Percentiles rank a stretch among this genome's conserved stretches.
Conservation (phyloP, 2,888 invertebrate species). For the Phaonia tiefii region DNA sequence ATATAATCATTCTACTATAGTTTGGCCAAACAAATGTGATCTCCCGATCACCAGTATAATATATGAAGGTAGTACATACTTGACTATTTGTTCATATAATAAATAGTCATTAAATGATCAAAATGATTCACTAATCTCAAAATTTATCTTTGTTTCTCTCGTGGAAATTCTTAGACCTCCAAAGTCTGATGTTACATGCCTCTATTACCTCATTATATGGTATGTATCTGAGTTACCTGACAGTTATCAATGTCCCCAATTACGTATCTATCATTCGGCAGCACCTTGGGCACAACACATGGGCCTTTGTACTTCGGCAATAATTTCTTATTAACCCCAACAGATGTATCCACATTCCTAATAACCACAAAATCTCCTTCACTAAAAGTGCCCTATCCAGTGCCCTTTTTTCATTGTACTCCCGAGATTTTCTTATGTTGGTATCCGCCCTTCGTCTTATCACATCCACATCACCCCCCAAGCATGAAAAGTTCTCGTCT, state of each 20-base stretch:
- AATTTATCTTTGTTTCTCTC: too few relatives aligned
- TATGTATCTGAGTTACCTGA: conserved; percentile 25
- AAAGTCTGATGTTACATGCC: conserved; percentile 6
- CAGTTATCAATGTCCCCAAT: conserved; percentile 36
- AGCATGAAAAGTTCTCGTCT: neutral
- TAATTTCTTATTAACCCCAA: conserved; percentile 27
- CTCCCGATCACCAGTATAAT: too few relatives aligned
- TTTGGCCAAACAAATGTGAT: too few relatives aligned
- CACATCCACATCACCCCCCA: neutral
- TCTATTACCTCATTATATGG: conserved; percentile 34
- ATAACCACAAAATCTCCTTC: conserved; percentile 28
- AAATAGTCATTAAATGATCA: too few relatives aligned
- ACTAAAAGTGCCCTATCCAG: neutral
- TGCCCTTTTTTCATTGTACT: neutral
- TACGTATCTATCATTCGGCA: conserved; percentile 11
- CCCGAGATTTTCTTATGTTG: conserved; percentile 5
- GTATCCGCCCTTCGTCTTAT: neutral
- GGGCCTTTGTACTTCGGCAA: conserved; percentile 20
- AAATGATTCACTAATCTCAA: too few relatives aligned
- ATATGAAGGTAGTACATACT: too few relatives aligned
- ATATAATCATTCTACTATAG: too few relatives aligned
- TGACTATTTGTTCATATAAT: too few relatives aligned
- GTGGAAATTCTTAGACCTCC: conserved; percentile 22
- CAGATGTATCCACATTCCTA: conserved; percentile 32
- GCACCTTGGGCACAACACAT: neutral